These are phyloP conservation scores for Emmelina monodactyla DNA, from an alignment of 2,888 invertebrate species.

Conservation along the genomic window DNA sequence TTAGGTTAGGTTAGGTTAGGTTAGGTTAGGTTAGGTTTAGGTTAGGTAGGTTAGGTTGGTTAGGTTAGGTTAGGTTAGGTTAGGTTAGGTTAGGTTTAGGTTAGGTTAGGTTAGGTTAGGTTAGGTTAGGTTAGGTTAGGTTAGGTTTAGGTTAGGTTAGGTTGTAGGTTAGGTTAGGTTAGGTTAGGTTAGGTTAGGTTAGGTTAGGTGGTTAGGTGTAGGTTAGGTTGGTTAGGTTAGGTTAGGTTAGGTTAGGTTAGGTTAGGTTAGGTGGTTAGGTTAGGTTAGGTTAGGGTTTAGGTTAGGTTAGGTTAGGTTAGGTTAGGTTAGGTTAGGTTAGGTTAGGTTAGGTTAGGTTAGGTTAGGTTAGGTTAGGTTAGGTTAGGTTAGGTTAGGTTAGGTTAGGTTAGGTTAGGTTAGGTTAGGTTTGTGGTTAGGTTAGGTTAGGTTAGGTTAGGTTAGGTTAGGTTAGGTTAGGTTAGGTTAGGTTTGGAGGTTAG, in stretches of 20 bases:
- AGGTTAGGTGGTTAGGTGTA: slow-evolving; percentile 13
- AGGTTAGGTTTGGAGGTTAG: slow-evolving; percentile 21
- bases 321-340: slow-evolving; percentile 19
- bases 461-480: slow-evolving; percentile 17
- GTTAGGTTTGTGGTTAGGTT: slow-evolving; percentile 14
- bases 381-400: slow-evolving; percentile 12
- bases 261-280: slow-evolving; percentile 15
- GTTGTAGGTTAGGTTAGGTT: slow-evolving; percentile 18
- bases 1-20: slow-evolving; percentile 20
- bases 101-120: slow-evolving; percentile 16
- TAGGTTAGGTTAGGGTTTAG: slow-evolving; percentile 17
- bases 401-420: slow-evolving; percentile 12
- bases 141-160: slow-evolving; percentile 18
- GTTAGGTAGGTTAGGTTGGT: slow-evolving; percentile 13
- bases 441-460: slow-evolving; percentile 16
- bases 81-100: slow-evolving; percentile 15
- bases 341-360: slow-evolving; percentile 18
- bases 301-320: slow-evolving; percentile 18
- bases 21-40: slow-evolving; percentile 17
- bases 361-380: slow-evolving; percentile 12
- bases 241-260: slow-evolving; percentile 16
- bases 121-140: slow-evolving; percentile 15
- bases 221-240: slow-evolving; percentile 13
- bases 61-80: slow-evolving; percentile 14
- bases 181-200: slow-evolving; percentile 17